These are phyloP conservation scores for Dorcus hopei DNA, from an alignment of 2,888 invertebrate genomes.

Conservation along the genomic window DNA sequence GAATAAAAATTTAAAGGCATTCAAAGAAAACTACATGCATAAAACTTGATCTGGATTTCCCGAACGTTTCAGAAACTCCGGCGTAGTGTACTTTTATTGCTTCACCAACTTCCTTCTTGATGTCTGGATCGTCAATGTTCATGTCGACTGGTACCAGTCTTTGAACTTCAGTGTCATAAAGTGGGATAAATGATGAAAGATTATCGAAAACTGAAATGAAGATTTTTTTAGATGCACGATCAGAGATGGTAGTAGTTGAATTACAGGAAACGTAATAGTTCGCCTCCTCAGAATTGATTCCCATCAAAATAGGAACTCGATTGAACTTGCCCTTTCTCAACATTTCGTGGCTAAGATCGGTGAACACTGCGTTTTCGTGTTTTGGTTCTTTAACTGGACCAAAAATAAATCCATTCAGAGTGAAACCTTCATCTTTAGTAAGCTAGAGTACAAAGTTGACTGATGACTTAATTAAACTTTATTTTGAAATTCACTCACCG, in stretches of 20 bases:
- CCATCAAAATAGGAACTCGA: constrained; percentile 4
- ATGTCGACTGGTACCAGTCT: too few species aligned
- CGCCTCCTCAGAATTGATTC: constrained; percentile 1
- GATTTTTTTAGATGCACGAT: too few species aligned
- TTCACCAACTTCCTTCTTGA: too few species aligned
- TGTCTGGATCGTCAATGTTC: too few species aligned
- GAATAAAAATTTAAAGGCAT: too few species aligned
- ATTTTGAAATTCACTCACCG: background rate
- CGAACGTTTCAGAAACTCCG: too few species aligned
- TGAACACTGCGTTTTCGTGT: background rate
- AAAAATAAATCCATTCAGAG: constrained; percentile 5
- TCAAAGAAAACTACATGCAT: constrained; percentile 3
- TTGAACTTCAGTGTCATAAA: too few species aligned
- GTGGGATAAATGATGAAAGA: too few species aligned
- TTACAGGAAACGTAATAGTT: background rate
- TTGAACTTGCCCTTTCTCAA: constrained; percentile 3
- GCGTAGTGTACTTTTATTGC: too few species aligned
- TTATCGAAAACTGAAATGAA: too few species aligned
- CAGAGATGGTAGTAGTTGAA: background rate
- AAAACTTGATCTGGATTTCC: too few species aligned
- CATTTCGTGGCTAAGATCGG: constrained; percentile 2
- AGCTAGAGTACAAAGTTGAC: background rate
- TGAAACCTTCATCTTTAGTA: background rate
- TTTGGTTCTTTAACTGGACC: constrained; percentile 2
- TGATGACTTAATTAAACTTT: background rate